A percentile compares a stretch with the other conserved stretches of the same genome.
phyloP scores from a whole-genome alignment of 2,113 vertebrate genomes.

The Colossoma macropomum region DNA sequence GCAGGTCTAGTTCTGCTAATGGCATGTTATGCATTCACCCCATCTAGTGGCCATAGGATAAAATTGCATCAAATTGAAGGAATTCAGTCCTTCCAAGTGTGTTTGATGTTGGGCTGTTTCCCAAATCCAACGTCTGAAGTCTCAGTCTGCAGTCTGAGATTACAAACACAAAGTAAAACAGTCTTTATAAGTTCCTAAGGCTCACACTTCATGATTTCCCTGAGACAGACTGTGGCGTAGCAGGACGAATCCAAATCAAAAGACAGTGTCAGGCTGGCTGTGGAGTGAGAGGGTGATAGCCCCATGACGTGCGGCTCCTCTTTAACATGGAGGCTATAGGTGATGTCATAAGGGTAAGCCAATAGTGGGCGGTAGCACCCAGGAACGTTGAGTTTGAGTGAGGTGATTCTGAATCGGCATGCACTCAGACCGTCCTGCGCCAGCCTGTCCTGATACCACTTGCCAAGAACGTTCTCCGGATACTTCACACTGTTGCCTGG shows the following conservation, averaged over 20 bases:
- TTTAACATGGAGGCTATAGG: slow-evolving; percentile 72
- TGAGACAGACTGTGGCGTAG: slow-evolving; percentile 91
- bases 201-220: slow-evolving; percentile 94
- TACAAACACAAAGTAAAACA: background rate
- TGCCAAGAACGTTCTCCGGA: slow-evolving; percentile 79
- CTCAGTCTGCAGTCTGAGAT: background rate
- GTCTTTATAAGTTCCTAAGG: slow-evolving; percentile 53
- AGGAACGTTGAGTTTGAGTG: slow-evolving; percentile 89
- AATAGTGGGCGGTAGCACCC: slow-evolving; percentile 91
- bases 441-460: slow-evolving; percentile 84
- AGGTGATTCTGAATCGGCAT: slow-evolving; percentile 83
- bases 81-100: background rate
- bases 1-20: too few relatives aligned
- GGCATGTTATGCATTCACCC: background rate
- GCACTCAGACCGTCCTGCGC: slow-evolving; percentile 79
- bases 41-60: slow-evolving; percentile 1
- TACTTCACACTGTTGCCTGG: slow-evolving; percentile 89
- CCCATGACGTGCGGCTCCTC: slow-evolving; percentile 19
- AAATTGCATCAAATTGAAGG: background rate
- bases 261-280: slow-evolving; percentile 77
- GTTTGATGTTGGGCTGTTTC: background rate
- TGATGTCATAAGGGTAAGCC: slow-evolving; percentile 82
- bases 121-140: too few relatives aligned
- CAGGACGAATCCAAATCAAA: slow-evolving; percentile 91
- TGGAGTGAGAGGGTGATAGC: slow-evolving; percentile 1